Evolutionary conservation across 2,113 vertebrate genomes (phyloP).

Genomic region (Lutjanus erythropterus): DNA sequence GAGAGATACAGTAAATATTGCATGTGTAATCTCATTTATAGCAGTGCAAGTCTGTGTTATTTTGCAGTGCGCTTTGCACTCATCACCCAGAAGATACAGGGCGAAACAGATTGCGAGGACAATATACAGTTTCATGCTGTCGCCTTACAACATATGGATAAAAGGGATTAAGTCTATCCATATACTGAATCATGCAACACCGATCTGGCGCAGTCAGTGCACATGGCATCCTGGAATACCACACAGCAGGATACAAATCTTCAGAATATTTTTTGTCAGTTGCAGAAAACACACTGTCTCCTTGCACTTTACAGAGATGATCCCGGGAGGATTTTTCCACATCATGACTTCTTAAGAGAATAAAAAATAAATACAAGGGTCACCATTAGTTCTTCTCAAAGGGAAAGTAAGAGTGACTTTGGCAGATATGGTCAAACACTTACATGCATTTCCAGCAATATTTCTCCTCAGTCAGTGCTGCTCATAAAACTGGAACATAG

Average conservation of each 20-base stretch:
- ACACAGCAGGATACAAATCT: slow-evolving; percentile 44
- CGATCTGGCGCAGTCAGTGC: slow-evolving; percentile 6
- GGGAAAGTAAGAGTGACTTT: slow-evolving; percentile 13
- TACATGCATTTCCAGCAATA: slow-evolving; percentile 38
- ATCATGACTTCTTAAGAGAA: slow-evolving; percentile 28
- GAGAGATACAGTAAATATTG: slow-evolving; percentile 46
- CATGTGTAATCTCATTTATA: slow-evolving; percentile 58
- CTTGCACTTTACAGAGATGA: slow-evolving; percentile 34
- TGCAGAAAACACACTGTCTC: slow-evolving; percentile 13
- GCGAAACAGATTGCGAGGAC: slow-evolving; percentile 42
- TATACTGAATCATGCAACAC: slow-evolving; percentile 52
- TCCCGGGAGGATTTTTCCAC: neutral
- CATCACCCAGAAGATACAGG: neutral
- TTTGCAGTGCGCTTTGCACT: neutral
- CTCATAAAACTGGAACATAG: slow-evolving; percentile 22
- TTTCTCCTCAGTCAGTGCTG: slow-evolving; percentile 7
- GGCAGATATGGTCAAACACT: slow-evolving; percentile 20
- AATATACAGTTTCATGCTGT: slow-evolving; percentile 24
- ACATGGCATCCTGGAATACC: slow-evolving; percentile 21
- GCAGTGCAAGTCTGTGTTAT: neutral
- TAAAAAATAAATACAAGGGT: slow-evolving; percentile 7
- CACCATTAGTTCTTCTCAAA: slow-evolving; percentile 31
- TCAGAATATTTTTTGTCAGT: slow-evolving; percentile 22
- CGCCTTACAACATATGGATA: slow-evolving; percentile 60
- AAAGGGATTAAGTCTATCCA: slow-evolving; percentile 56